Evolutionary conservation across 2,888 invertebrate genomes (phyloP), one percentile per base, ranked within the genome.

Genomic region (Encarsia formosa): DNA sequence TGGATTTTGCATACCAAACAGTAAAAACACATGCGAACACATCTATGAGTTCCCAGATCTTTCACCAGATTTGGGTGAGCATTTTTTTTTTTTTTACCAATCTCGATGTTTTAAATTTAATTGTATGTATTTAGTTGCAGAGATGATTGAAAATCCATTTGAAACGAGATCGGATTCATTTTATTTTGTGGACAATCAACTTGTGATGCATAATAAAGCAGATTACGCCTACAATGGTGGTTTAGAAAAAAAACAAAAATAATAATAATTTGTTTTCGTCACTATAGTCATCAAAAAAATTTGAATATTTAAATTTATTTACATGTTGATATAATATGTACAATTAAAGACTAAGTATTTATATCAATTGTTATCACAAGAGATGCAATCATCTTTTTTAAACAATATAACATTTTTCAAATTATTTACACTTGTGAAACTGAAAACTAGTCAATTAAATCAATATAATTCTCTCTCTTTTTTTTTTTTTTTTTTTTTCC

Each of bases 201-300:
- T 99, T 53, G 91, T 99, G 59, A 98, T 99, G 97, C 98, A 98
- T 79, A 98, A 98, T 77, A 98, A 98, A 79, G 98, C 98, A 32
- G 98, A 97, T 75, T 98, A 98, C 76, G 93, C 97, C 43, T 98
- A 96, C 77, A 90, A 94, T 67, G 93, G 92, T 54, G 89, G 90
- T 61, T 76, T 79, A 19, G 89, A 74, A 70, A 91, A 91, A 48
- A 49, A 59, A 49, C 20, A 19, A 4, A 31, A 32, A 26, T 8
- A 26, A 26, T 8, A 26, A 26, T 26, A 26, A 8, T 26, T 11
- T 26, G 6, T 26, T 11, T 26, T 8, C 11, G 26, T 26, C 6
- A 26, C 26, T 26, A 11, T 26, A 11, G 11, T 26, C 11, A 11
- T 26, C 11, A 42, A 43, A 11, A 19, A 40, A 47, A 16, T 47